Conservation (phyloP, 2,888 invertebrate species). For the Synanthedon andrenaeformis region DNA sequence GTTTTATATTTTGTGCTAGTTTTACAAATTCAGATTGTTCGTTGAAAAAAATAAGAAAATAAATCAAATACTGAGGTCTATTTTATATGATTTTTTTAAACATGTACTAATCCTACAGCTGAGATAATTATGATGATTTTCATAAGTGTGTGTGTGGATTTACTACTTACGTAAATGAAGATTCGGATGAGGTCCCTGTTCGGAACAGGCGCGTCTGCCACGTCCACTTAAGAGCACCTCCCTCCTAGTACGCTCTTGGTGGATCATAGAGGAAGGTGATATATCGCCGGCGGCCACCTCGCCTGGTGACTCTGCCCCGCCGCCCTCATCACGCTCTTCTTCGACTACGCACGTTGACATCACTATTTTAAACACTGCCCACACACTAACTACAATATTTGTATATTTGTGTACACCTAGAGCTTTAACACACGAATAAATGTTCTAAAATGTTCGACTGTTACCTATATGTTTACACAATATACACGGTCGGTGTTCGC, state of each 20-base stretch:
- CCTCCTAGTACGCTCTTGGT: slow-evolving; percentile 44
- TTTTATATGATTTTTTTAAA: too few relatives aligned
- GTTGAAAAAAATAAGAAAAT: too few relatives aligned
- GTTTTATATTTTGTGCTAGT: too few relatives aligned
- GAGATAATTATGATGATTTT: too few relatives aligned
- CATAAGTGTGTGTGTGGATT: slow-evolving; percentile 16
- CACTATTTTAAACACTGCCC: slow-evolving; percentile 19
- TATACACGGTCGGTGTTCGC: too few relatives aligned
- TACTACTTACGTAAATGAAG: slow-evolving; percentile 60
- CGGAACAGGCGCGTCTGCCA: slow-evolving; percentile 75
- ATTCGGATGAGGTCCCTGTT: slow-evolving; percentile 78
- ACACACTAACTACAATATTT: not conserved
- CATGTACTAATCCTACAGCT: too few relatives aligned
- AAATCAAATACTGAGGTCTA: too few relatives aligned
- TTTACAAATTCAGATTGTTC: too few relatives aligned
- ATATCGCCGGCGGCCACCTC: slow-evolving; percentile 26
- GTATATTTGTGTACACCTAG: not conserved
- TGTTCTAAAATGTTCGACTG: too few relatives aligned
- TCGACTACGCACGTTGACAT: slow-evolving; percentile 62
- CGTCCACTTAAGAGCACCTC: slow-evolving; percentile 68
- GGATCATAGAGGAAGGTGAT: slow-evolving; percentile 23
- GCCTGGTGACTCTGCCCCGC: slow-evolving; percentile 23
- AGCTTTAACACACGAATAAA: too few relatives aligned
- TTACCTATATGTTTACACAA: too few relatives aligned
- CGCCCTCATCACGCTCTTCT: slow-evolving; percentile 52